These are phyloP conservation scores for Litoditis marina DNA, from an alignment of 2,888 invertebrate species.

Conservation along the genomic window DNA sequence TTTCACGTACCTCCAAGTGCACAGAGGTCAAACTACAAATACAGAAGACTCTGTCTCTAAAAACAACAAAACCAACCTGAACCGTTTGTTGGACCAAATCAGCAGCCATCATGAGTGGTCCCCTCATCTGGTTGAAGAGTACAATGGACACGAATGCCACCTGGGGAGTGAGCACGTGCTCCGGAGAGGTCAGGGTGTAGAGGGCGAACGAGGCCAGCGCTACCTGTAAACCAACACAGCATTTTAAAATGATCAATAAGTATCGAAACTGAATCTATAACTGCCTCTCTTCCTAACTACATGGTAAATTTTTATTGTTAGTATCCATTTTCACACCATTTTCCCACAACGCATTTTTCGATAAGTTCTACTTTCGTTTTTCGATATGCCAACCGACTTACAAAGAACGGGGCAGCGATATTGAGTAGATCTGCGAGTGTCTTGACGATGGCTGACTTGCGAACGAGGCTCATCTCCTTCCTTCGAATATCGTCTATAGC, in stretches of 20 bases:
- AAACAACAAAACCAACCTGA: conserved; percentile 34
- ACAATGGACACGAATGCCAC: conserved; percentile 91
- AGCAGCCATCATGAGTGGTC: conserved; percentile 65
- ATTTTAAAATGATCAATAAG: no score
- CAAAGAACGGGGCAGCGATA: conserved; percentile 55
- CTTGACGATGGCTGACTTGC: conserved; percentile 49
- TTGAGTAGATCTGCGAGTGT: conserved; percentile 55
- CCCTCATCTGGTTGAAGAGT: conserved; percentile 79
- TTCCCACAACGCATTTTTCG: background rate
- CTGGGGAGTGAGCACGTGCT: conserved; percentile 54
- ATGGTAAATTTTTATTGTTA: no score
- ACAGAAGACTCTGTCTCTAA: no score
- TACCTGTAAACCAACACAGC: conserved; percentile 46
- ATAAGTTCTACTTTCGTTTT: background rate
- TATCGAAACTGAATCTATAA: no score
- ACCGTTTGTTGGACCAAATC: conserved; percentile 58
- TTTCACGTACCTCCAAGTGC: no score
- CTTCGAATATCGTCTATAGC: conserved; percentile 38
- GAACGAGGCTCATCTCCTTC: conserved; percentile 35
- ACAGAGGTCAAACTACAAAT: no score
- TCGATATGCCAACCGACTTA: conserved; percentile 22
- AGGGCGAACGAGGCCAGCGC: conserved; percentile 57
- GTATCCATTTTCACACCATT: no score
- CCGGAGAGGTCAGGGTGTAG: conserved; percentile 43
- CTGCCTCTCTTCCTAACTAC: no score